Percentiles rank a stretch among this genome's conserved stretches.
Evolutionary conservation across 2,797 vertebrate genomes (phyloP).

Genomic region (Hirundo rustica): DNA sequence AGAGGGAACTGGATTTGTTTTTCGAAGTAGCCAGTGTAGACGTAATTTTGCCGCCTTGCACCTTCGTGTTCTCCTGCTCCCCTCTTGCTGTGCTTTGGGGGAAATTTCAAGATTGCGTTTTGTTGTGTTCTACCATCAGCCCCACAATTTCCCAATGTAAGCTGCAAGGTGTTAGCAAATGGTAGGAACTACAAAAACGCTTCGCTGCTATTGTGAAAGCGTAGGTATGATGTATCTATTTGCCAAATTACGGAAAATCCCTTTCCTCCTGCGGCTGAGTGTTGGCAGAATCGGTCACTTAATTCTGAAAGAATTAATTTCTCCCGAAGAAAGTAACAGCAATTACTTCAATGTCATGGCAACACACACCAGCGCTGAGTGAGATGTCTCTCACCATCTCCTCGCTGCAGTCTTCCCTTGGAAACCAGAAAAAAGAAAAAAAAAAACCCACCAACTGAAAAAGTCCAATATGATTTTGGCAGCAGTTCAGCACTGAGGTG

Average conservation of each 20-base stretch:
- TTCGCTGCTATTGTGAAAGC: not conserved
- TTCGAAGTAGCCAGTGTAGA: not conserved
- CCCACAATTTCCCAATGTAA: not conserved
- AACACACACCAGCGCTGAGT: not conserved
- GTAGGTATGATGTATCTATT: not conserved
- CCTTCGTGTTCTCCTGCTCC: not conserved
- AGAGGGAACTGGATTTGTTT: not conserved
- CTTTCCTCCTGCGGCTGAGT: not conserved
- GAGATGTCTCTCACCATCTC: not conserved
- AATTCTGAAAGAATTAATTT: not conserved
- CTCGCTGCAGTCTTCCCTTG: not conserved
- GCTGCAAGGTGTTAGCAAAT: not conserved
- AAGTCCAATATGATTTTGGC: not conserved
- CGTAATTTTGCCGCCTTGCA: not conserved
- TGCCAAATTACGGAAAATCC: not conserved
- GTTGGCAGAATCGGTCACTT: constrained; percentile 28
- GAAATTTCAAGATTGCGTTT: not conserved
- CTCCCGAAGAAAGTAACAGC: not conserved
- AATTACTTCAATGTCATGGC: constrained; percentile 12
- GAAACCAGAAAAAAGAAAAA: not conserved
- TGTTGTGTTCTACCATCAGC: not conserved
- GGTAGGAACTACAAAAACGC: not conserved
- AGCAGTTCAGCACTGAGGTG: not conserved
- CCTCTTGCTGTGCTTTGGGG: not conserved
- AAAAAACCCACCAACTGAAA: no score